Percentiles rank a stretch among this genome's conserved stretches.
phyloP scores from a whole-genome alignment of 2,113 vertebrate species.

The Boleophthalmus pectinirostris region DNA sequence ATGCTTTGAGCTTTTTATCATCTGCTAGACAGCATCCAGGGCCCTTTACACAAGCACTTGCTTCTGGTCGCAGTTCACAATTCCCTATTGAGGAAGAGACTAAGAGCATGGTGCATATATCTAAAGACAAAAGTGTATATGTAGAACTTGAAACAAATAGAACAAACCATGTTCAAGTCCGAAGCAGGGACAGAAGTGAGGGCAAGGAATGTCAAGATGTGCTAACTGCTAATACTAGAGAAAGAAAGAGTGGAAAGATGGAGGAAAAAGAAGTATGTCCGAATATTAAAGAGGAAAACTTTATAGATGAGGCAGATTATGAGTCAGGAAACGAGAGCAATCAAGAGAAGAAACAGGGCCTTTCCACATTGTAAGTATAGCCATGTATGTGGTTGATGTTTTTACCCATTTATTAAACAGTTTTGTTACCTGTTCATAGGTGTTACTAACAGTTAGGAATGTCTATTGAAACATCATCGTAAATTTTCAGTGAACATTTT shows the following conservation, averaged over 20 bases:
- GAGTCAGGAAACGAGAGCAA: conserved; percentile 75
- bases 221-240: conserved; percentile 44
- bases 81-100: conserved; percentile 41
- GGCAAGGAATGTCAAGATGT: conserved; percentile 45
- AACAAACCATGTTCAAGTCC: conserved; percentile 73
- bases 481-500: conserved; percentile 70
- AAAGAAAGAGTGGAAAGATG: conserved; percentile 42
- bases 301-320: conserved; percentile 79
- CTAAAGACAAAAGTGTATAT: conserved; percentile 71
- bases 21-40: conserved; percentile 46
- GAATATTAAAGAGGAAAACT: conserved; percentile 58
- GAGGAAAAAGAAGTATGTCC: conserved; percentile 44
- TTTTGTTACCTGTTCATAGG: conserved; percentile 26
- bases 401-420: conserved; percentile 27
- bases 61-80: conserved; percentile 25
- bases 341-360: conserved; percentile 73
- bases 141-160: conserved; percentile 64
- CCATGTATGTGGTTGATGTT: conserved; percentile 40
- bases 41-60: conserved; percentile 36
- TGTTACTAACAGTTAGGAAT: conserved; percentile 49
- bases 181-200: conserved; percentile 61
- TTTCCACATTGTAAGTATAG: conserved; percentile 81
- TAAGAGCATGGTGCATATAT: conserved; percentile 60
- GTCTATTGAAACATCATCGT: conserved; percentile 37
- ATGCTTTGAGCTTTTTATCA: conserved; percentile 39